Evolutionary conservation across 1,140 invertebrate species (phyloP).

Genomic region (Daktulosphaira vitifoliae): DNA sequence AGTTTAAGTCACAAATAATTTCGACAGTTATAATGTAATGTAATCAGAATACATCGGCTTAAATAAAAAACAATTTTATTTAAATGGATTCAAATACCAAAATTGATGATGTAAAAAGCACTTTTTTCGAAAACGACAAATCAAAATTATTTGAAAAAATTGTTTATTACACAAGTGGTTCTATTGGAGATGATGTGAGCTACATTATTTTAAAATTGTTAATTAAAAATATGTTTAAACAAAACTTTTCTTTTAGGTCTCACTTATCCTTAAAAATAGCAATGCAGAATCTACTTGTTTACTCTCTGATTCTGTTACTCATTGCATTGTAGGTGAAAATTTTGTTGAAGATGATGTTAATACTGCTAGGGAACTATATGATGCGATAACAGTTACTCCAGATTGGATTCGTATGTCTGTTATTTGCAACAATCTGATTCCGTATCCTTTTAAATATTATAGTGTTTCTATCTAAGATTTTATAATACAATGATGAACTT

Average conservation of each 20-base stretch:
- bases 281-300: constrained; percentile 76
- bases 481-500: too few species aligned
- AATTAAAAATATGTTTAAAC: not conserved
- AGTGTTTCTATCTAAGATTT: too few species aligned
- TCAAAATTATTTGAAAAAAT: constrained; percentile 11
- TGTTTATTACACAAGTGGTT: constrained; percentile 9
- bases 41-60: too few species aligned
- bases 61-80: too few species aligned
- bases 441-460: constrained; percentile 71
- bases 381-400: constrained; percentile 75
- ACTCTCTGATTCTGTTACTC: constrained; percentile 78
- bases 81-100: constrained; percentile 12
- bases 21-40: too few species aligned
- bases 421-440: constrained; percentile 55
- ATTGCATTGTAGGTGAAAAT: constrained; percentile 74
- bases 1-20: too few species aligned
- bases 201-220: not conserved
- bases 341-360: constrained; percentile 66
- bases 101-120: not conserved
- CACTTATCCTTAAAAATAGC: constrained; percentile 64
- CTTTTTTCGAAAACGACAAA: not conserved
- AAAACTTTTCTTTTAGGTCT: constrained; percentile 52
- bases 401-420: constrained; percentile 71
- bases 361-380: constrained; percentile 82
- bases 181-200: constrained; percentile 11